A percentile compares a stretch with the other conserved stretches of the same genome.
Conservation (phyloP, 2,797 vertebrate genomes). For the Chelmon rostratus region DNA sequence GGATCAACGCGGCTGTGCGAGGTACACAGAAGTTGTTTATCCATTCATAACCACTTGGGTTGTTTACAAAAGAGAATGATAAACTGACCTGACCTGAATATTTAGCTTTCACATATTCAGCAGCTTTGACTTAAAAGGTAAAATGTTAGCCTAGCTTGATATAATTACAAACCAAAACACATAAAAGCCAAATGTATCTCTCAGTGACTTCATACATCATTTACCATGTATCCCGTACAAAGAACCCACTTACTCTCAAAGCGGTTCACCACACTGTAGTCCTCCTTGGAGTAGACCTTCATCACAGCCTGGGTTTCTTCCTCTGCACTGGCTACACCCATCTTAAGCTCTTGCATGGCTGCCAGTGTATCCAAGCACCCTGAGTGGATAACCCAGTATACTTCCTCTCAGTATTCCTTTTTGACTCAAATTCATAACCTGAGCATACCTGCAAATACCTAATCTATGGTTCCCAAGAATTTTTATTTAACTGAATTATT, state of each 20-base stretch:
- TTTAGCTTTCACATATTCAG: conserved; percentile 1
- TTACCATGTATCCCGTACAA: not conserved
- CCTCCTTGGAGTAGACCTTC: conserved; percentile 99
- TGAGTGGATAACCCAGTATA: conserved; percentile 66
- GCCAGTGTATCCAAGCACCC: conserved; percentile 98
- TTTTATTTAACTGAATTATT: no score
- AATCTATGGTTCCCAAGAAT: not conserved
- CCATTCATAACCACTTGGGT: not conserved
- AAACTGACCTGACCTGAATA: not conserved
- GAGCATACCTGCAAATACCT: not conserved
- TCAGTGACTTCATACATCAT: conserved; percentile 1
- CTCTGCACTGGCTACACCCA: conserved; percentile 95
- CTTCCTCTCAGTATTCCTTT: not conserved
- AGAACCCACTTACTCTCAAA: conserved; percentile 94
- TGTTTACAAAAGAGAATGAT: not conserved
- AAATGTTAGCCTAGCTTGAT: not conserved
- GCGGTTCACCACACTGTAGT: conserved; percentile 98
- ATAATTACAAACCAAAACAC: not conserved
- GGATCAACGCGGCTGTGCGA: conserved; percentile 18
- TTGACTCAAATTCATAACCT: not conserved
- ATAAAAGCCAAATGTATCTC: not conserved
- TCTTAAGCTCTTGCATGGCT: conserved; percentile 98
- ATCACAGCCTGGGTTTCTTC: conserved; percentile 99
- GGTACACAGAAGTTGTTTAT: conserved; percentile 12
- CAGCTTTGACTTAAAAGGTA: not conserved